These are phyloP conservation scores for Microvelia longipes DNA, from an alignment of 1,140 invertebrate genomes.

Conservation along the genomic window DNA sequence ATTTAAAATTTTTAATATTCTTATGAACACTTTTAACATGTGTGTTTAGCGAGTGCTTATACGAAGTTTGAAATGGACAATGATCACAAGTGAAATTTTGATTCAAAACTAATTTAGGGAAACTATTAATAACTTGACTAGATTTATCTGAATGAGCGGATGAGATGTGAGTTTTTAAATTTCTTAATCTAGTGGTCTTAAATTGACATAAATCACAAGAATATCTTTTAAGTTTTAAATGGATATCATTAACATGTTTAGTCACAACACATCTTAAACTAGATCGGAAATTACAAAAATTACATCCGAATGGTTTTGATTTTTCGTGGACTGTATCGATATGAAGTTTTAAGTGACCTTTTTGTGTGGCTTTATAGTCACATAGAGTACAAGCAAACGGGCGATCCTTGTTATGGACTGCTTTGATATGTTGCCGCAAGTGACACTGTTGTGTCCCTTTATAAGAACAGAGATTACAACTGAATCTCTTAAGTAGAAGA, in stretches of 20 bases:
- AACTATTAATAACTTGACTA: no score
- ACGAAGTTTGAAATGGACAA: no score
- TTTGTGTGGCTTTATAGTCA: background rate
- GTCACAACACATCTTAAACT: background rate
- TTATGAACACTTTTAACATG: no score
- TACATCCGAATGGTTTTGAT: background rate
- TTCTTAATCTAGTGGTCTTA: background rate
- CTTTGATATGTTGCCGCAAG: background rate
- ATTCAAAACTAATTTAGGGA: no score
- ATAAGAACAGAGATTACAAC: background rate
- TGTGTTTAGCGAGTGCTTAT: no score
- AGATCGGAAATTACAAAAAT: background rate
- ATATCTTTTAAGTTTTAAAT: background rate
- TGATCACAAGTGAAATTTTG: no score
- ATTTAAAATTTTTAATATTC: background rate
- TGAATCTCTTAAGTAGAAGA: background rate
- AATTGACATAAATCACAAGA: background rate
- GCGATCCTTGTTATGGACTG: background rate
- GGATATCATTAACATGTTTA: background rate
- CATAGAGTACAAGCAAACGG: background rate
- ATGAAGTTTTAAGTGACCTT: background rate
- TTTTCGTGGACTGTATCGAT: background rate
- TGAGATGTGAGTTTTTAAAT: background rate
- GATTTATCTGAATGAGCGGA: no score
- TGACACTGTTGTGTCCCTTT: background rate